Evolutionary conservation across 2,888 invertebrate genomes (phyloP).

Genomic region (Eretmocerus hayati): DNA sequence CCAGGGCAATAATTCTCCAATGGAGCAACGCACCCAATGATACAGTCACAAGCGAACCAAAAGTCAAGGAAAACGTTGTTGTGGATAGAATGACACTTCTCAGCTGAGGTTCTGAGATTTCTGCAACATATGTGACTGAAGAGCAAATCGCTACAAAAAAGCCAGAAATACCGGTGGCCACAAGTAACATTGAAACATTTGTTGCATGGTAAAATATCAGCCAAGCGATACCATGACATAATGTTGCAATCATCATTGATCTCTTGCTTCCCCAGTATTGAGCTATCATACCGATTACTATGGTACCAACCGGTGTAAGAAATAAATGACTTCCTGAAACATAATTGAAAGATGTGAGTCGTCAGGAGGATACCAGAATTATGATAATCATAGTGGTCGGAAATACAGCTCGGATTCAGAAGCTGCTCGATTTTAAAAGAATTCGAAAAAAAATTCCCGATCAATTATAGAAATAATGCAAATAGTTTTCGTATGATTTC

Average conservation of each 20-base stretch:
- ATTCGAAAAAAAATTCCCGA: too few species aligned
- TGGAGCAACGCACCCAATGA: background rate
- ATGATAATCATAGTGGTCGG: too few species aligned
- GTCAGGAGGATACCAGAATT: too few species aligned
- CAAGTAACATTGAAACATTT: background rate
- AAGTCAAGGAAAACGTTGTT: background rate
- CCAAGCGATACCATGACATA: conserved; percentile 5
- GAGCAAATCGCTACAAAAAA: background rate
- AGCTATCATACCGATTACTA: conserved; percentile 3
- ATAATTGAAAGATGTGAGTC: too few species aligned
- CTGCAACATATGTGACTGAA: conserved; percentile 3
- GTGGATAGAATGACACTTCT: background rate
- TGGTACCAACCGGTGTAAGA: conserved; percentile 1
- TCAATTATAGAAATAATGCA: too few species aligned
- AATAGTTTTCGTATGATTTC: too few species aligned
- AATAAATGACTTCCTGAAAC: background rate
- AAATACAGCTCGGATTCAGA: too few species aligned
- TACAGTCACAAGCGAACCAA: conserved; percentile 8
- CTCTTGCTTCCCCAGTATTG: conserved; percentile 4
- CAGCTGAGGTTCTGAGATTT: conserved; percentile 5
- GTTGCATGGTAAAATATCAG: background rate
- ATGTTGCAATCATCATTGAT: background rate
- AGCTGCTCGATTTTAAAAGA: too few species aligned
- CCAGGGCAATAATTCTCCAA: conserved; percentile 7
- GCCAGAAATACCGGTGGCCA: background rate